Percentiles rank a stretch among this genome's conserved stretches.
Evolutionary conservation across 2,888 invertebrate genomes (phyloP).

Genomic region (Cryptus armator): DNA sequence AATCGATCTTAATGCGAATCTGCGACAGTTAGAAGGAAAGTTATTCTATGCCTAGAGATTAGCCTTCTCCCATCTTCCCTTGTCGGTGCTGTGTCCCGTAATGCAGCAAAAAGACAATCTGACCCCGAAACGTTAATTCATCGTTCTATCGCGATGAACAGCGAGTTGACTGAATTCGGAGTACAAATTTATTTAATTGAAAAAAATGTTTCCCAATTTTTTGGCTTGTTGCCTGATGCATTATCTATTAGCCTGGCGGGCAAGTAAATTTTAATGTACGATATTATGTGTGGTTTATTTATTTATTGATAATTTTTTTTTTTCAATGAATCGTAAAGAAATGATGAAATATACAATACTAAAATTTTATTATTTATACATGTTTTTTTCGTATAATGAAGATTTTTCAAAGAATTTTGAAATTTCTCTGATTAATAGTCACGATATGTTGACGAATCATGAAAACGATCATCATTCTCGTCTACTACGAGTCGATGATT

Average conservation of each 20-base stretch:
- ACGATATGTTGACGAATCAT: not conserved
- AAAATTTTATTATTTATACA: too few relatives aligned
- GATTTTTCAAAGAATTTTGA: too few relatives aligned
- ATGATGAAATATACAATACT: too few relatives aligned
- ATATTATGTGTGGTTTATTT: too few relatives aligned
- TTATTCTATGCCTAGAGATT: constrained; percentile 81
- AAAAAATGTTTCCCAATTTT: not conserved
- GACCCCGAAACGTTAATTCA: constrained; percentile 52
- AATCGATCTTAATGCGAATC: constrained; percentile 81
- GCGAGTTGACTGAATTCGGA: constrained; percentile 4
- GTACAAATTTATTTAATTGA: not conserved
- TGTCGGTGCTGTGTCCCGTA: not conserved
- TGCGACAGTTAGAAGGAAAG: constrained; percentile 72
- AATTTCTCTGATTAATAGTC: too few relatives aligned
- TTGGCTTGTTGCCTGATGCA: too few relatives aligned
- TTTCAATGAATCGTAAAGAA: too few relatives aligned
- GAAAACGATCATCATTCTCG: not conserved
- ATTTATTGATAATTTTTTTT: too few relatives aligned
- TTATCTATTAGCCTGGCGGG: too few relatives aligned
- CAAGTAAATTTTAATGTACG: too few relatives aligned
- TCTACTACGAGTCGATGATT: not conserved
- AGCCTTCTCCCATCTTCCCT: constrained; percentile 64
- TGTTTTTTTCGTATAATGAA: too few relatives aligned
- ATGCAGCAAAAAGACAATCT: constrained; percentile 14
- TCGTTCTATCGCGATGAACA: constrained; percentile 25